A percentile compares a stretch with the other conserved stretches of the same genome.
Conservation (phyloP, 1,140 invertebrate species). For the Bombus difficillimus region DNA sequence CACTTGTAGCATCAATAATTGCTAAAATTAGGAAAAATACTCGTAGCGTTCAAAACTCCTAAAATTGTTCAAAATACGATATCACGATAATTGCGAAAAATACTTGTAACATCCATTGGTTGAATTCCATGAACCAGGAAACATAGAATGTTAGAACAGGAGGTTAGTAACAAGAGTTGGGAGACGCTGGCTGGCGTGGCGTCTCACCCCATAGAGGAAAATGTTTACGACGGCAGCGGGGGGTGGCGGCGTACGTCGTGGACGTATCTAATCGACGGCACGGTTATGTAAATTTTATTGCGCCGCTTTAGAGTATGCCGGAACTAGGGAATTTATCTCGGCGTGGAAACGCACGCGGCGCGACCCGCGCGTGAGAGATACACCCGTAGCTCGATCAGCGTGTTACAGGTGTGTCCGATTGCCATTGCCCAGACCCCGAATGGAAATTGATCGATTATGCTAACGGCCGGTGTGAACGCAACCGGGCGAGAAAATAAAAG, state of each 20-base stretch:
- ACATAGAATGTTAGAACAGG: not conserved
- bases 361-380: slow-evolving; percentile 45
- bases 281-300: slow-evolving; percentile 67
- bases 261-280: slow-evolving; percentile 54
- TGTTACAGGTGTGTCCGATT: slow-evolving; percentile 64
- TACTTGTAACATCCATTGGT: no score
- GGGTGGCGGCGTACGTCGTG: not conserved
- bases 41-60: no score
- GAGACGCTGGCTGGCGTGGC: not conserved
- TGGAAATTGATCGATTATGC: slow-evolving; percentile 71
- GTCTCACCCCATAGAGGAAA: slow-evolving; percentile 4
- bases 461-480: slow-evolving; percentile 57
- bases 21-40: no score
- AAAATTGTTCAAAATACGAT: no score
- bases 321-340: slow-evolving; percentile 66
- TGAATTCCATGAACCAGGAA: no score
- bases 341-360: slow-evolving; percentile 26
- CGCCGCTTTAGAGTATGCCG: slow-evolving; percentile 59
- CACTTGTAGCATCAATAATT: no score
- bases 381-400: slow-evolving; percentile 38
- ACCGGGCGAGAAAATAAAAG: slow-evolving; percentile 36
- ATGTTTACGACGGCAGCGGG: not conserved
- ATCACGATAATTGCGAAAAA: no score
- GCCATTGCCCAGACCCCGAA: slow-evolving; percentile 50
- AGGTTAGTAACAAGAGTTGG: not conserved